Evolutionary conservation across 2,797 vertebrate genomes (phyloP).

Genomic region (Acropternis orthonyx): DNA sequence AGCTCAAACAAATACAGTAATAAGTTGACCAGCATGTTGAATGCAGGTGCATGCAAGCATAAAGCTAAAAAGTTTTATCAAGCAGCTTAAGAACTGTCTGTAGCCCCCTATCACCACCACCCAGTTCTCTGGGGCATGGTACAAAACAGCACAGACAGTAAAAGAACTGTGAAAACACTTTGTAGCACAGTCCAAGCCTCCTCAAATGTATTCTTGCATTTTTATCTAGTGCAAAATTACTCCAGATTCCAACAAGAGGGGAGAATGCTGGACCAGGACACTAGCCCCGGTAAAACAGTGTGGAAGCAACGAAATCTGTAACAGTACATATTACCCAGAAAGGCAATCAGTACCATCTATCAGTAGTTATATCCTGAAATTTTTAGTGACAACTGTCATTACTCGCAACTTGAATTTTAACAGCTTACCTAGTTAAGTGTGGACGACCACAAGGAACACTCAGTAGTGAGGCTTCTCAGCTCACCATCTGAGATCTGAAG

Average conservation of each 20-base stretch:
- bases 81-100: background rate
- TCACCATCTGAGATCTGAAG: background rate
- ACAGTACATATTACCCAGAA: background rate
- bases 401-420: background rate
- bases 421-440: background rate
- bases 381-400: background rate
- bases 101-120: background rate
- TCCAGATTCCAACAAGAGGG: background rate
- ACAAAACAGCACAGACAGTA: background rate
- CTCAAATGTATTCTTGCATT: background rate
- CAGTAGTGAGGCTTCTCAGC: accelerated
- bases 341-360: background rate
- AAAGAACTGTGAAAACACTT: background rate
- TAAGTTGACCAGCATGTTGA: background rate
- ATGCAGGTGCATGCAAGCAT: background rate
- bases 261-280: background rate
- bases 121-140: background rate
- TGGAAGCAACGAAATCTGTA: background rate
- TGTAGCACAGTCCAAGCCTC: background rate
- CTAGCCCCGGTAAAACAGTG: background rate
- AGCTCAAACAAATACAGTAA: background rate
- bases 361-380: background rate
- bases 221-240: background rate
- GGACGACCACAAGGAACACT: background rate
- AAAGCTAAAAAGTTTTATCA: background rate